Percentiles rank a stretch among this genome's conserved stretches.
phyloP scores from a whole-genome alignment of 2,113 vertebrate species.

The Chaenogobius annularis region DNA sequence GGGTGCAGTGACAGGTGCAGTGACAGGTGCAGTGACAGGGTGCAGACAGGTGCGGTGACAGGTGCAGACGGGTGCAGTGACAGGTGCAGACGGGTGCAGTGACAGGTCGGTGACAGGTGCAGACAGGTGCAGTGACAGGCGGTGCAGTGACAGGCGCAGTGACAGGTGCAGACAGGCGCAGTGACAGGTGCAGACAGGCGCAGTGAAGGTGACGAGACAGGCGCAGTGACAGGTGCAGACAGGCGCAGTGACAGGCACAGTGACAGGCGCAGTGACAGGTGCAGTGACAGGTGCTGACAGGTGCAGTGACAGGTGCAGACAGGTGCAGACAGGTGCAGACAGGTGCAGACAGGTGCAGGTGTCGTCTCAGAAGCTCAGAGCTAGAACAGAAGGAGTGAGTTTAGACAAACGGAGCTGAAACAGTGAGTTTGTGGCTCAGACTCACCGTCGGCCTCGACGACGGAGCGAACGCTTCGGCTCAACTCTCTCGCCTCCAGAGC shows the following conservation, averaged over 20 bases:
- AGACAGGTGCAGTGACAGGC: no score
- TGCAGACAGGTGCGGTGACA: no score
- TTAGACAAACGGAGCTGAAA: background rate
- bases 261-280: background rate
- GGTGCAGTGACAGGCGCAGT: no score
- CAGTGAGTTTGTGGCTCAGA: background rate
- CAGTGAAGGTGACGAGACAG: no score
- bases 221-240: no score
- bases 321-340: background rate
- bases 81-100: no score
- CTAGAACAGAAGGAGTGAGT: background rate
- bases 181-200: no score
- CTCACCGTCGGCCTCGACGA: slow-evolving; percentile 89
- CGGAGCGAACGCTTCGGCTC: slow-evolving; percentile 79
- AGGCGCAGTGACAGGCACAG: background rate
- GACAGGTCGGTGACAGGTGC: no score
- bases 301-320: background rate
- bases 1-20: no score
- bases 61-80: no score
- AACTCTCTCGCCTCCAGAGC: slow-evolving; percentile 87
- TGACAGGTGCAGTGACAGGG: no score
- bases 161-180: no score
- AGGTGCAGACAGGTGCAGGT: background rate
- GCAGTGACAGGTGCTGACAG: background rate
- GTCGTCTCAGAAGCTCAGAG: slow-evolving; percentile 1